phyloP scores from a whole-genome alignment of 1,140 invertebrate species.

The Drosophila persimilis region DNA sequence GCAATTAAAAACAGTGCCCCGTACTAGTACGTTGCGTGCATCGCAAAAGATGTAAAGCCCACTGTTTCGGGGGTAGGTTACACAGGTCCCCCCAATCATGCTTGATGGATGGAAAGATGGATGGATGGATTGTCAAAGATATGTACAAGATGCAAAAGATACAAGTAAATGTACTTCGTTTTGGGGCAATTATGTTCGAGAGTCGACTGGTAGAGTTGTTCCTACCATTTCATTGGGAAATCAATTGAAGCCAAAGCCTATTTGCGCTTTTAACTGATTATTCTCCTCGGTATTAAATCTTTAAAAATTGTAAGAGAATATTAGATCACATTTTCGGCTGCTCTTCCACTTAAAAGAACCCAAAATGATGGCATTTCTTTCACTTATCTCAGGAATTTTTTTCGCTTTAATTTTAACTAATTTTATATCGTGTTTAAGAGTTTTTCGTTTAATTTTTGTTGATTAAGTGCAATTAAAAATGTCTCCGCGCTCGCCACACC shows the following conservation, averaged over 20 bases:
- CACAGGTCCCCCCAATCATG: constrained; percentile 17
- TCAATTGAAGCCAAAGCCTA: no score
- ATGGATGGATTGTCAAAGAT: constrained; percentile 58
- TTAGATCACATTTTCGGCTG: no score
- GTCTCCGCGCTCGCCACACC: constrained; percentile 23
- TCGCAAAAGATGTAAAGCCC: constrained; percentile 11
- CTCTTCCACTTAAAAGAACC: not conserved
- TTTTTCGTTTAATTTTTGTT: constrained; percentile 74
- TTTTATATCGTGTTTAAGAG: constrained; percentile 54
- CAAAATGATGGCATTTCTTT: not conserved
- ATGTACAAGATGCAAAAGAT: constrained; percentile 23
- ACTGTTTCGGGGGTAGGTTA: constrained; percentile 36
- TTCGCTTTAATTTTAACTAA: constrained; percentile 24
- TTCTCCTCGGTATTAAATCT: no score
- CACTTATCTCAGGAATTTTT: constrained; percentile 20
- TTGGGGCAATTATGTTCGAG: constrained; percentile 36
- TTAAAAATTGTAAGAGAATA: no score
- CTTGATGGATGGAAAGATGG: constrained; percentile 64
- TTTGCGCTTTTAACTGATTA: no score
- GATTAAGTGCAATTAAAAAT: constrained; percentile 76
- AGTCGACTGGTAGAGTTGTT: not conserved
- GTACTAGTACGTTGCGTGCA: constrained; percentile 53
- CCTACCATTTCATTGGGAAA: not conserved
- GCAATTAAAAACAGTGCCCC: constrained; percentile 67
- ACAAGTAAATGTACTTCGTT: constrained; percentile 47